phyloP scores from a whole-genome alignment of 2,888 invertebrate genomes.

The Noctua pronuba region DNA sequence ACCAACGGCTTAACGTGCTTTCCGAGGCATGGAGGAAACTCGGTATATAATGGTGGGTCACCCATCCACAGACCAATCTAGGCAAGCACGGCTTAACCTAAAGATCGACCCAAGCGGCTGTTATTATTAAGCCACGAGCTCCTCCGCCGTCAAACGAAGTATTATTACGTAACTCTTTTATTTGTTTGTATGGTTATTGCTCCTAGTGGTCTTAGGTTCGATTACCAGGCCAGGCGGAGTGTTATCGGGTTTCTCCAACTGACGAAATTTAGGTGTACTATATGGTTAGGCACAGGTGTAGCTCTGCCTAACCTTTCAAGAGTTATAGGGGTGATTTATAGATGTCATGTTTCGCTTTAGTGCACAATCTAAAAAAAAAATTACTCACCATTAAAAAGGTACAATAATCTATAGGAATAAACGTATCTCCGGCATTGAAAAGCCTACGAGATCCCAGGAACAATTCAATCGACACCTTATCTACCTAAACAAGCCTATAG shows the following conservation, averaged over 20 bases:
- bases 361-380: background rate
- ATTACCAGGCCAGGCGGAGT: background rate
- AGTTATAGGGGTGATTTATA: background rate
- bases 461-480: background rate
- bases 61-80: too few species aligned
- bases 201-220: background rate
- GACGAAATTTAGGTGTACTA: background rate
- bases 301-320: background rate
- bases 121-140: too few species aligned
- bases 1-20: too few species aligned
- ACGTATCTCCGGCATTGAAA: background rate
- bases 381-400: background rate
- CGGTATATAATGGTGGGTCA: too few species aligned
- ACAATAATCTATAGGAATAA: background rate
- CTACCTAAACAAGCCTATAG: conserved; percentile 17
- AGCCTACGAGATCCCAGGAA: background rate
- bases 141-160: too few species aligned
- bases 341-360: background rate
- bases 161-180: background rate
- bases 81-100: too few species aligned
- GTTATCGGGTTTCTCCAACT: background rate
- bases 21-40: too few species aligned
- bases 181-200: background rate
- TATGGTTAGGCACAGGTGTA: background rate
- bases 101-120: too few species aligned